Conservation (phyloP, 2,113 vertebrate species). For the Sebastes fasciatus region DNA sequence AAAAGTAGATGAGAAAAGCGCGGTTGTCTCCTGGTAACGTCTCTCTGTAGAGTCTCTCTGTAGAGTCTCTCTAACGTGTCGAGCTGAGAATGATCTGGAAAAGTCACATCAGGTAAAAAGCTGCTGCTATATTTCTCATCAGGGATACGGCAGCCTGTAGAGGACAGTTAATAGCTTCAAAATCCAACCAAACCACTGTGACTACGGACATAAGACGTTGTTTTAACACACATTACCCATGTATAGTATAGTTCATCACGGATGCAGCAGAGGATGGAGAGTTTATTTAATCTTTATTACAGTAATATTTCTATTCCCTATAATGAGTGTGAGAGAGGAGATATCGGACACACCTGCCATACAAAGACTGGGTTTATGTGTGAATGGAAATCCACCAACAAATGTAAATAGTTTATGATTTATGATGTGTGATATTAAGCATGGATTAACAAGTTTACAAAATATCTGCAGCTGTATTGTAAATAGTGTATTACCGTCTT, state of each 20-base stretch:
- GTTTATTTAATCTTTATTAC: conserved; percentile 27
- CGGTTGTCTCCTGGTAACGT: conserved; percentile 29
- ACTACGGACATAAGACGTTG: conserved; percentile 29
- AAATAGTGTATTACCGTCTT: conserved; percentile 68
- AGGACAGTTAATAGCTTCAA: conserved; percentile 50
- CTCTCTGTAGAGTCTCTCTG: conserved; percentile 45
- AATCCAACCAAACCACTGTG: conserved; percentile 77
- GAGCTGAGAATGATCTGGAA: conserved; percentile 7
- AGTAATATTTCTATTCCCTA: conserved; percentile 43
- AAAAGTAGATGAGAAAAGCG: neutral
- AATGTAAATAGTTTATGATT: conserved; percentile 61
- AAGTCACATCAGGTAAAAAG: conserved; percentile 62
- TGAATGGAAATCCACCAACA: conserved; percentile 29
- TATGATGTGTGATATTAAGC: conserved; percentile 51
- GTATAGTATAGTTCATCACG: conserved; percentile 30
- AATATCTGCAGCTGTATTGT: conserved; percentile 66
- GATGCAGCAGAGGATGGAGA: conserved; percentile 31
- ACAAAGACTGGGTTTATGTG: conserved; percentile 2
- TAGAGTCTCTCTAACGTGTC: conserved; percentile 21
- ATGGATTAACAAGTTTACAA: conserved; percentile 75
- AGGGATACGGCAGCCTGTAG: conserved; percentile 49
- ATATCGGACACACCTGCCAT: neutral
- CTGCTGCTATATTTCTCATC: conserved; percentile 49
- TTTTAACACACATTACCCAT: conserved; percentile 12
- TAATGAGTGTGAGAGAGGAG: neutral